phyloP scores from a whole-genome alignment of 2,888 invertebrate genomes.

The Sialis fuliginosa region DNA sequence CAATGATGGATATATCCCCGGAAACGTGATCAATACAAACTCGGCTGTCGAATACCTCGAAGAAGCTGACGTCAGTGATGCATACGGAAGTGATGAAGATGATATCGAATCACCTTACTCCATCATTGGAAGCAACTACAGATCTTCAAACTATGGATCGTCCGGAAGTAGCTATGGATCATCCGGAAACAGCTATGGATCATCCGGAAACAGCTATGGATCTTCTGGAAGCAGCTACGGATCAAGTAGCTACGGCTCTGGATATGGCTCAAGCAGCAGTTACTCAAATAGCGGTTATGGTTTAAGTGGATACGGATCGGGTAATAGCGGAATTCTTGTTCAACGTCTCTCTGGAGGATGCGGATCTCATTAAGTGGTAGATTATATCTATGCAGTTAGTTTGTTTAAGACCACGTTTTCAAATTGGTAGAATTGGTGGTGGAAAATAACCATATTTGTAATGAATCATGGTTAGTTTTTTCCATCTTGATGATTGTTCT shows the following conservation, averaged over 20 bases:
- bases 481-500: no score
- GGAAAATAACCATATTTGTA: no score
- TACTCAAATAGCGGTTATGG: not conserved
- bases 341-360: not conserved
- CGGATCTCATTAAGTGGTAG: not conserved
- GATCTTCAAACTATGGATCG: not conserved
- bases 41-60: slow-evolving; percentile 11
- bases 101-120: slow-evolving; percentile 4
- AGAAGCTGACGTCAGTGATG: slow-evolving; percentile 6
- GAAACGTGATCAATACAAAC: slow-evolving; percentile 15
- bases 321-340: not conserved
- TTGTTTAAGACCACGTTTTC: no score
- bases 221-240: slow-evolving; percentile 1
- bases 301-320: not conserved
- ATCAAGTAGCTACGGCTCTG: not conserved
- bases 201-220: not conserved
- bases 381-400: no score
- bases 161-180: not conserved
- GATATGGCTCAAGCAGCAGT: slow-evolving; percentile 2
- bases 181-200: not conserved
- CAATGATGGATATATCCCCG: slow-evolving; percentile 15
- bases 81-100: slow-evolving; percentile 7
- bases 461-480: no score
- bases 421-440: no score
- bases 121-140: not conserved